Evolutionary conservation across 2,888 invertebrate genomes (phyloP).

Genomic region (Torymus tubicola): DNA sequence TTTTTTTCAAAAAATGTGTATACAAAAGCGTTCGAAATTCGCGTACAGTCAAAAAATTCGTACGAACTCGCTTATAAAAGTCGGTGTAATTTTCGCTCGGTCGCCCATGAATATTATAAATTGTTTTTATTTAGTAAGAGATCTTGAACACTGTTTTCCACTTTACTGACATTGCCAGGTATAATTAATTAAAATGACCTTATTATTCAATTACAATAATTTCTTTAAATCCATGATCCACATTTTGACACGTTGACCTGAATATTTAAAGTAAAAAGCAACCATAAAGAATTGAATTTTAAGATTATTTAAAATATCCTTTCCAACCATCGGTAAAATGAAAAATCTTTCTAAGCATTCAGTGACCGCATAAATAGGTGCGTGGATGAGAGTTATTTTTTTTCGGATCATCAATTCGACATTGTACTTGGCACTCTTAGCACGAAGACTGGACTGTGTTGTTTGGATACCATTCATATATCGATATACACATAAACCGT

Average conservation of each 20-base stretch:
- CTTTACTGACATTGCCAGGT: slow-evolving; percentile 8
- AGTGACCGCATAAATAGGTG: neutral
- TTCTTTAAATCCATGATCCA: too few species aligned
- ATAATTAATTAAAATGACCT: neutral
- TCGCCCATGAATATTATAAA: slow-evolving; percentile 38
- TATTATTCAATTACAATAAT: neutral
- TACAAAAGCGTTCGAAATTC: slow-evolving; percentile 41
- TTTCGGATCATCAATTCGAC: slow-evolving; percentile 34
- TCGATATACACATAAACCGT: neutral
- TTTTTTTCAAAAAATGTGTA: slow-evolving; percentile 18
- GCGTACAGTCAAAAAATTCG: slow-evolving; percentile 15
- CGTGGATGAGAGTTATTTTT: slow-evolving; percentile 18
- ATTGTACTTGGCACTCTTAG: slow-evolving; percentile 53
- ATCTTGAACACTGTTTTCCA: neutral
- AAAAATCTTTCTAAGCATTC: neutral
- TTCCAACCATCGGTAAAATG: slow-evolving; percentile 4
- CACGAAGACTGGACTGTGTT: slow-evolving; percentile 41
- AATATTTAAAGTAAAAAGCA: too few species aligned
- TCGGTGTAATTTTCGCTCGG: slow-evolving; percentile 15
- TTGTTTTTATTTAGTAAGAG: slow-evolving; percentile 26
- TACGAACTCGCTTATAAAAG: slow-evolving; percentile 29
- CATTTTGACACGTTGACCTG: too few species aligned
- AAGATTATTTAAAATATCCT: neutral
- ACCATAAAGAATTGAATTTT: neutral
- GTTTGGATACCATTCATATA: slow-evolving; percentile 16